Evolutionary conservation across 1,140 invertebrate genomes (phyloP).

Genomic region (Belonocnema kinseyi): DNA sequence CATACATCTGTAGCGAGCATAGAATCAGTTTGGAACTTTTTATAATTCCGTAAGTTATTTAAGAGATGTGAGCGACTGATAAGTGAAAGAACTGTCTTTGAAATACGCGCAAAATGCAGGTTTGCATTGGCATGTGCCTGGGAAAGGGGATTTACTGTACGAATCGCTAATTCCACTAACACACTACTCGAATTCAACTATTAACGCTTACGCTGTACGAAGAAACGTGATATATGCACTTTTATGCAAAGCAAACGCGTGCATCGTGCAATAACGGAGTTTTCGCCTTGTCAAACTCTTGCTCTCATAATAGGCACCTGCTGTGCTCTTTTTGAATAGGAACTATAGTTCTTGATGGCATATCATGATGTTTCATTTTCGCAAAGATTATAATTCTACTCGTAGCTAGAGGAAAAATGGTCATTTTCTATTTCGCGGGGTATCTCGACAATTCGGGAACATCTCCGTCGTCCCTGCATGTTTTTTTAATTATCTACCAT

Average conservation of each 20-base stretch:
- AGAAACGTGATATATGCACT: background rate
- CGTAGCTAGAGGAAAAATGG: slow-evolving; percentile 16
- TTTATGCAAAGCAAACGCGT: slow-evolving; percentile 11
- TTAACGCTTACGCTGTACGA: slow-evolving; percentile 17
- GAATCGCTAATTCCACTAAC: slow-evolving; percentile 21
- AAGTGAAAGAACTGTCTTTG: slow-evolving; percentile 38
- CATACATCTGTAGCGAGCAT: slow-evolving; percentile 22
- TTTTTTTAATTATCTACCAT: slow-evolving; percentile 4
- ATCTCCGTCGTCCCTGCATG: slow-evolving; percentile 1
- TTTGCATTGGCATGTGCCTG: slow-evolving; percentile 38
- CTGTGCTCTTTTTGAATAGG: slow-evolving; percentile 21
- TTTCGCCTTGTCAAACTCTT: slow-evolving; percentile 26
- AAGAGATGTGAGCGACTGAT: slow-evolving; percentile 20
- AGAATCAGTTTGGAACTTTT: slow-evolving; percentile 28
- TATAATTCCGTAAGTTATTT: slow-evolving; percentile 35
- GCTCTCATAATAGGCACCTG: slow-evolving; percentile 17
- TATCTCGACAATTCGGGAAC: background rate
- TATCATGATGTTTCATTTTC: slow-evolving; percentile 10
- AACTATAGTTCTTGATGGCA: slow-evolving; percentile 29
- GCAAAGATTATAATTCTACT: slow-evolving; percentile 16
- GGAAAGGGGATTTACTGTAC: slow-evolving; percentile 32
- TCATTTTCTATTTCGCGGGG: slow-evolving; percentile 8
- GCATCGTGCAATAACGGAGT: slow-evolving; percentile 11
- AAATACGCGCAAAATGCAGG: slow-evolving; percentile 27
- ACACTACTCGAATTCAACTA: slow-evolving; percentile 23